Conservation (phyloP, 2,797 vertebrate genomes). For the Thalassophryne amazonica region DNA sequence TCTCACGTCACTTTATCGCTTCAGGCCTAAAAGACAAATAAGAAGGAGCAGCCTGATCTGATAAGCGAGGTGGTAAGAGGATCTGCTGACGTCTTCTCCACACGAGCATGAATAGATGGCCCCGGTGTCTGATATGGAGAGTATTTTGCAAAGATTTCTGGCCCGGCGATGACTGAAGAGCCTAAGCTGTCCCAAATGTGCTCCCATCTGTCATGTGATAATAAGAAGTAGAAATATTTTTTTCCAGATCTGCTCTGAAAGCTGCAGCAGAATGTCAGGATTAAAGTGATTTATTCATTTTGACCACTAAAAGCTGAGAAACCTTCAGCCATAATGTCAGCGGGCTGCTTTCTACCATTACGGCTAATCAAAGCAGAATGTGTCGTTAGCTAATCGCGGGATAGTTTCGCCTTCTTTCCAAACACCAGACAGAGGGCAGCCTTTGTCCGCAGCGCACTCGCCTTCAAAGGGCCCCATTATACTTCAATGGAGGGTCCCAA, state of each 20-base stretch:
- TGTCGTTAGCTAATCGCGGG: slow-evolving; percentile 83
- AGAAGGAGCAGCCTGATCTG: slow-evolving; percentile 62
- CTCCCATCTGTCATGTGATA: too few species aligned
- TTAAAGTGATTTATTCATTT: slow-evolving; percentile 11
- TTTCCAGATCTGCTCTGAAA: too few species aligned
- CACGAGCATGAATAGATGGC: slow-evolving; percentile 49
- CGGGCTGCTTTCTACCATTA: slow-evolving; percentile 80
- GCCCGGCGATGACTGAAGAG: slow-evolving; percentile 36
- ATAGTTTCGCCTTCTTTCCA: slow-evolving; percentile 73
- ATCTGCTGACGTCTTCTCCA: slow-evolving; percentile 54
- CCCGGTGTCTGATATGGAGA: slow-evolving; percentile 22
- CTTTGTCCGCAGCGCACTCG: slow-evolving; percentile 58
- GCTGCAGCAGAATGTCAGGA: neutral
- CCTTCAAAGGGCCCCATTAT: slow-evolving; percentile 80
- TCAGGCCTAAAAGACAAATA: slow-evolving; percentile 56
- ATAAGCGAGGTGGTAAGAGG: slow-evolving; percentile 64
- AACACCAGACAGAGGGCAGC: slow-evolving; percentile 75
- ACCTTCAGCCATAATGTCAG: slow-evolving; percentile 71
- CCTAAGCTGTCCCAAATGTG: slow-evolving; percentile 11
- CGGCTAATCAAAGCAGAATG: slow-evolving; percentile 79
- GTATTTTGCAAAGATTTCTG: slow-evolving; percentile 4
- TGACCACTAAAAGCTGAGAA: slow-evolving; percentile 42
- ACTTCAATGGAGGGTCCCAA: slow-evolving; percentile 71
- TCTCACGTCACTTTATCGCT: slow-evolving; percentile 56
- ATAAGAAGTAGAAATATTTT: too few species aligned